Evolutionary conservation across 2,888 invertebrate genomes (phyloP), one percentile per base, ranked within the genome.

Genomic region (Limnephilus rhombicus): DNA sequence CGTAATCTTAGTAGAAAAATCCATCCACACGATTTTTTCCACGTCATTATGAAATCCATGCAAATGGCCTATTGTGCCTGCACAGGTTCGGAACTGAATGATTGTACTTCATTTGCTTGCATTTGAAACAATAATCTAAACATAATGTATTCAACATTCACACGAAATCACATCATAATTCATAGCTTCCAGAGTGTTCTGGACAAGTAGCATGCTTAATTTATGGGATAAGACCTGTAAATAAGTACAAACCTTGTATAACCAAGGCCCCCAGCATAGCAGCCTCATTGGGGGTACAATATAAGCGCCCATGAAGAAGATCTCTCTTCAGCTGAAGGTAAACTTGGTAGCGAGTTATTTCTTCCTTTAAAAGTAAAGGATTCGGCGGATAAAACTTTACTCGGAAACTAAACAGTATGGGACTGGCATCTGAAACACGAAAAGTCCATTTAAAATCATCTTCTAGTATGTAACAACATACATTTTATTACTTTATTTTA

Each of bases 371-470:
- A 91, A 98, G 97, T 95, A 98, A 97, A 29, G 99, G 99, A 96
- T 99, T 99, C 92, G 98, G 98, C 29, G 99, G 99, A 95, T 99
- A 99, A 96, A 99, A 99, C 96, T 99, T 99, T 94, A 99, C 98
- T 93, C 99, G 98, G 95, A 99, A 99, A 96, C 99, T 99, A 95
- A 99, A 98, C 93, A 99, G 96, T 94, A 99, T 98, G 93, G 99
- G 98, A 94, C 98, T 98, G 94, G 99, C 97, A 96, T 99, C 99
- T 98, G 96, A 18, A 96, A 95, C 24, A 15, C 5, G 18, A 68
- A 68, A 68, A 68, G 53, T 18, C 7, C 12, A 81, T 31, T 81
- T 81, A 31, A 31, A 81, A 31, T 81, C 31, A 5, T 81, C 12
- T 81, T 81, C n/a, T 81, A 31, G 15, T 81, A 81, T 37, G 37